Conservation (phyloP, 2,888 invertebrate species). For the Pseudococcus longispinus region DNA sequence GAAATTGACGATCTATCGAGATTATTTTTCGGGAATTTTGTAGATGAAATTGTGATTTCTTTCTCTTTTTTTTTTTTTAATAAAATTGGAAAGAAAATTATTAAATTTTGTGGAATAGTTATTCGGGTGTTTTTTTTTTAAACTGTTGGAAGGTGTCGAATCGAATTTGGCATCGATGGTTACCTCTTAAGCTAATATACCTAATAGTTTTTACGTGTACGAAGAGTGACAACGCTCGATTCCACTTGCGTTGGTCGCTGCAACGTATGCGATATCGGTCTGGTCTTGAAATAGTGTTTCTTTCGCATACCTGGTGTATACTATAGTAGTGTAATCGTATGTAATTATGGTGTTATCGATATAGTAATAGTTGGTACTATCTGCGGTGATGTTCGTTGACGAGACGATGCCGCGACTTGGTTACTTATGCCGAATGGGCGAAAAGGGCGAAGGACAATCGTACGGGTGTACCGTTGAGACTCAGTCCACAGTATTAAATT, state of each 20-base stretch:
- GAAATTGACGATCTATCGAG: background rate
- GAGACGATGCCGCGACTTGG: background rate
- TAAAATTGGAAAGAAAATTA: background rate
- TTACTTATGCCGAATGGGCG: background rate
- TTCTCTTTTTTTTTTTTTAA: background rate
- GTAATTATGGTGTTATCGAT: background rate
- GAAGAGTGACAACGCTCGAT: slow-evolving; percentile 14
- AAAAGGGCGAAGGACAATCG: background rate
- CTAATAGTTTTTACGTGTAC: background rate
- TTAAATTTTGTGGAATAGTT: too few relatives aligned
- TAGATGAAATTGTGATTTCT: background rate
- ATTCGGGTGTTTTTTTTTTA: too few relatives aligned
- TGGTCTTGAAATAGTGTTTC: background rate
- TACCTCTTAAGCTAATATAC: background rate
- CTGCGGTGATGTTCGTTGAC: background rate
- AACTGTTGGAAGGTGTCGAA: background rate
- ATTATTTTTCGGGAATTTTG: background rate
- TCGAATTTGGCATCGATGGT: slow-evolving; percentile 34
- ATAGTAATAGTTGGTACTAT: background rate
- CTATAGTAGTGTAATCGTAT: background rate
- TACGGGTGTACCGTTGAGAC: background rate
- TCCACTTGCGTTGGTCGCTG: slow-evolving; percentile 26
- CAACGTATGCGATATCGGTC: background rate
- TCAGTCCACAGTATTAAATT: background rate
- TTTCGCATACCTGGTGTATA: slow-evolving; percentile 34